These are phyloP conservation scores for Lophochroa leadbeateri DNA, from an alignment of 2,113 vertebrate species.

Conservation along the genomic window DNA sequence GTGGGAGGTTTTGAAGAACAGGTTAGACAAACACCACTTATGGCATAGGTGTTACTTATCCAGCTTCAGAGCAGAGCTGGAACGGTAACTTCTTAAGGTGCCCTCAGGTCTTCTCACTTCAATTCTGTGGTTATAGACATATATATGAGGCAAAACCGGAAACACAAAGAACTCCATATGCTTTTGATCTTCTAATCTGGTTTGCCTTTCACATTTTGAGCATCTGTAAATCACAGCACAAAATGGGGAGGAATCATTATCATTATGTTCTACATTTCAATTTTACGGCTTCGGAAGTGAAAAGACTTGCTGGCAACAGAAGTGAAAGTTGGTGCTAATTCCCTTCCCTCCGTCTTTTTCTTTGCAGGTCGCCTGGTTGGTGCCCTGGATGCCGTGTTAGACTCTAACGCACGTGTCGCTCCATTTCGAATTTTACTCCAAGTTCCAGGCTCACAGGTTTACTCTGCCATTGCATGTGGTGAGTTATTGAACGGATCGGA, in stretches of 20 bases:
- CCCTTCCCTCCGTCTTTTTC: neutral
- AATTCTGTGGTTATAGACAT: neutral
- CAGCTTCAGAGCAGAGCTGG: neutral
- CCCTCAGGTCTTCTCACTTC: neutral
- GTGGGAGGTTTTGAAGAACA: constrained; percentile 26
- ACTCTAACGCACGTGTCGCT: constrained; percentile 90
- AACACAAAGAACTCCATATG: fast-evolving
- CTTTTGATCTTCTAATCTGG: constrained; percentile 18
- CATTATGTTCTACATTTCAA: fast-evolving
- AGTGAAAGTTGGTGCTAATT: neutral
- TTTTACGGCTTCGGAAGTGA: neutral
- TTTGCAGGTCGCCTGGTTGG: constrained; percentile 91
- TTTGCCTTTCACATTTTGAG: neutral
- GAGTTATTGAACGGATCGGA: constrained; percentile 84
- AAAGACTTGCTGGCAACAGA: neutral
- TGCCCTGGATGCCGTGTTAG: constrained; percentile 91
- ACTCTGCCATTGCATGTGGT: constrained; percentile 96
- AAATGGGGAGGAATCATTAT: neutral
- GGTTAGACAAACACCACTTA: neutral
- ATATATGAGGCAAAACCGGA: constrained; percentile 7
- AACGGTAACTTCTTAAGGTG: neutral
- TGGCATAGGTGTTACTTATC: neutral
- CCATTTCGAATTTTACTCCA: constrained; percentile 94
- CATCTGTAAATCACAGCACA: neutral
- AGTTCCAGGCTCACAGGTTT: constrained; percentile 91